phyloP scores from a whole-genome alignment of 2,113 vertebrate species.

The Rhombomys opimus region DNA sequence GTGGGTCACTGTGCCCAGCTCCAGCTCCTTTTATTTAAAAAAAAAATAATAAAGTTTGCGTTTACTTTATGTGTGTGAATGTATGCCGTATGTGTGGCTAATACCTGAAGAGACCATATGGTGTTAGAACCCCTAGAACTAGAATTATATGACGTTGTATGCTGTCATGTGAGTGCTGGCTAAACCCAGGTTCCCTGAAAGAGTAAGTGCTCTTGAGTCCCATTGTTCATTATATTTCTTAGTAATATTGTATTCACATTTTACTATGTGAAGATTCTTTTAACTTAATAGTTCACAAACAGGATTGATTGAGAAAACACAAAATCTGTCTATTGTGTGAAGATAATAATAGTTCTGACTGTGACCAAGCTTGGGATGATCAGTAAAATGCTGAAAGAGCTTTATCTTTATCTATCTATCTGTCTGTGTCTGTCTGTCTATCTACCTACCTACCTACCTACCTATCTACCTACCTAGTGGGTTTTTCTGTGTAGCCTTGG shows the following conservation, averaged over 20 bases:
- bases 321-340: constrained; percentile 21
- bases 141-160: background rate
- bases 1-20: no score
- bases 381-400: constrained; percentile 13
- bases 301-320: constrained; percentile 23
- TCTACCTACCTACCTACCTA: no score
- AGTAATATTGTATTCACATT: constrained; percentile 28
- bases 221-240: background rate
- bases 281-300: constrained; percentile 56
- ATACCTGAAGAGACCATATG: background rate
- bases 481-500: no score
- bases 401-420: background rate
- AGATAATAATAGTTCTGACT: constrained; percentile 4
- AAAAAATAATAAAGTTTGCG: background rate
- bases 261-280: constrained; percentile 51
- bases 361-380: background rate
- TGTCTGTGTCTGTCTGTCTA: no score
- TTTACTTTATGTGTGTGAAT: background rate
- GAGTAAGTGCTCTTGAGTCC: background rate
- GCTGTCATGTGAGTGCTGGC: background rate
- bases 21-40: no score
- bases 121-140: background rate
- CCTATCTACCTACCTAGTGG: no score
- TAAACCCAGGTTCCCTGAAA: background rate
- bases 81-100: background rate